Percentiles rank a stretch among this genome's conserved stretches.
Conservation (phyloP, 2,888 invertebrate genomes). For the Eudasyphora cyanicolor region DNA sequence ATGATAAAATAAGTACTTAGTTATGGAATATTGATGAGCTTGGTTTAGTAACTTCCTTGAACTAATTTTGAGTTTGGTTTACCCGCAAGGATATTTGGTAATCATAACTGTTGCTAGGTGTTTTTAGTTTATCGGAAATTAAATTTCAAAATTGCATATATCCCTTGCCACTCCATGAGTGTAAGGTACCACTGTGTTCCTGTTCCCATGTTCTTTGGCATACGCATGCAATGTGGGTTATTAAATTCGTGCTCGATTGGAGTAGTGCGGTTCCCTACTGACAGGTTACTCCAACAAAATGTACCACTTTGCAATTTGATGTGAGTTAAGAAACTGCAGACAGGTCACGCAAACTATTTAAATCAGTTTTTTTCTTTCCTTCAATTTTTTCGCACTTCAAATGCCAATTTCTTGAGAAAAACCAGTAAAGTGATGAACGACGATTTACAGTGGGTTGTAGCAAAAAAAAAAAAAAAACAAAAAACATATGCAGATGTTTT, state of each 20-base stretch:
- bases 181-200: background rate
- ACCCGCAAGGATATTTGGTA: no score
- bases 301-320: slow-evolving; percentile 38
- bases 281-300: slow-evolving; percentile 18
- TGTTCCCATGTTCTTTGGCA: background rate
- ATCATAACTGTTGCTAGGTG: background rate
- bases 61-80: no score
- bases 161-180: background rate
- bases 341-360: slow-evolving; percentile 61
- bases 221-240: background rate
- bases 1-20: no score
- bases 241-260: background rate
- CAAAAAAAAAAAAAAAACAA: no score
- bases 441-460: background rate
- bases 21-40: no score
- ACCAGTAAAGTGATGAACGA: background rate
- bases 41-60: no score
- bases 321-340: slow-evolving; percentile 53
- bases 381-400: background rate
- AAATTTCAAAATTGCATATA: slow-evolving; percentile 8
- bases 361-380: slow-evolving; percentile 27
- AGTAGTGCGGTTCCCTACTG: background rate
- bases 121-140: background rate
- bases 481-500: no score
- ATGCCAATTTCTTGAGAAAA: background rate